These are phyloP conservation scores for Lepidurus arcticus DNA, from an alignment of 1,140 invertebrate species.

Conservation along the genomic window DNA sequence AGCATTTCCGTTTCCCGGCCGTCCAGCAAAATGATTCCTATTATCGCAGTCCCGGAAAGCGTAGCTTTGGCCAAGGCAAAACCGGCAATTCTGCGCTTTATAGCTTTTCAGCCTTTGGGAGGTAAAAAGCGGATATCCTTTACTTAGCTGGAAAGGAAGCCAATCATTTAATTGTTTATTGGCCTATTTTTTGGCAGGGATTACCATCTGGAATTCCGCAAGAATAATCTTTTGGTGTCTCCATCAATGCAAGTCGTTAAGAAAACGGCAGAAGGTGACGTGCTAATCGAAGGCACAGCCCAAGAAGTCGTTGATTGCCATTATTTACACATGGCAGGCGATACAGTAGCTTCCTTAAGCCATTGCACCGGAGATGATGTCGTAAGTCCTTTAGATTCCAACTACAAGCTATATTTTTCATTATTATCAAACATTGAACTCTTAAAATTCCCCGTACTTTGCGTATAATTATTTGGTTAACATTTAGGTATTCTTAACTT, in stretches of 20 bases:
- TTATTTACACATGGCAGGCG: constrained; percentile 48
- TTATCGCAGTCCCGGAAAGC: constrained; percentile 10
- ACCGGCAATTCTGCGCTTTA: neutral
- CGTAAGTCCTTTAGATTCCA: constrained; percentile 43
- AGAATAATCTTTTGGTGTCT: constrained; percentile 48
- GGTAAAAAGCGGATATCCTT: neutral
- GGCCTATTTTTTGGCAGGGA: constrained; percentile 25
- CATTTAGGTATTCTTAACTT: constrained; percentile 28
- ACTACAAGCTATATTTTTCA: constrained; percentile 27
- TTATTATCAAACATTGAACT: no score
- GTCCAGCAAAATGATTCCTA: neutral
- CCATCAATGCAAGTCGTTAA: constrained; percentile 48
- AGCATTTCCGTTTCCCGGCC: constrained; percentile 13
- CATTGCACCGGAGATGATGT: constrained; percentile 47
- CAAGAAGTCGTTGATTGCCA: constrained; percentile 45
- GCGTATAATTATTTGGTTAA: constrained; percentile 22
- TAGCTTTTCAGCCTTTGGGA: neutral
- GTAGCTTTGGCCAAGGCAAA: constrained; percentile 7
- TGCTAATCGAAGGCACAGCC: constrained; percentile 38
- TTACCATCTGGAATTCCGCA: constrained; percentile 41
- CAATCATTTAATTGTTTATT: neutral
- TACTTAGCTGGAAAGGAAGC: neutral
- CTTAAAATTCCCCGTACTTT: no score
- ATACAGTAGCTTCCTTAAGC: constrained; percentile 50
- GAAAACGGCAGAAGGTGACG: constrained; percentile 38